Evolutionary conservation across 2,888 invertebrate species (phyloP), one percentile per base, ranked within the genome.

Genomic region (Cataglyphis cursor): DNA sequence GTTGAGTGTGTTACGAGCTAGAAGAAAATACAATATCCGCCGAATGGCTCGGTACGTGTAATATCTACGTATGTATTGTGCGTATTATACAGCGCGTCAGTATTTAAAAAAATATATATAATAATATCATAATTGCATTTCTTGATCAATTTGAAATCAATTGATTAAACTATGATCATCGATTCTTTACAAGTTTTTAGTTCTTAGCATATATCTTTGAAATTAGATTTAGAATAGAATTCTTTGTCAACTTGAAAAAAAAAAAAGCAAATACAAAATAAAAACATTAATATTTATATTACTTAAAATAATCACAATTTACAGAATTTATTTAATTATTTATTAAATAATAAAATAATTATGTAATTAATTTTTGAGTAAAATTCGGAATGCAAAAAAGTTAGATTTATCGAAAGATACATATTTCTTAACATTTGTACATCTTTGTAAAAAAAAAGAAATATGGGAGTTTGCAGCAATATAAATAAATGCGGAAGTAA

Each of bases 11-110:
- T 81, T 54, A 41, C 75, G 70, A 76, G 80, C 35, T 38, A 74
- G 61, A 66, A 81, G 70, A 80, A 86, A 57, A 65, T 59, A 64
- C 48, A 82, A 44, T 72, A 68, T 65, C 62, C 65, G 54, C 44
- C 78, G 24, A 65, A 90, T 88, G 87, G 84, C 87, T 85, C 85
- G 90, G 85, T 90, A 87, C 8, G 87, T 81, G 15, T 3, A 54
- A 44, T 15, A 3, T 15, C 12, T 44, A 44, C 12, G 15, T 44
- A 44, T 3, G 41, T 41, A 10, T 41, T 48, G 8, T n/a, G n/a
- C 41, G 15, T 31, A 31, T n/a, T 48, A 51, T 6, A 18, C 31
- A 54, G 24, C 18, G 18, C 12, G 10, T 57, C 12, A 21, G 5
- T 6, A 24, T 41, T n/a, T 10, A 41, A 9, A 21, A 54, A 65